phyloP scores from a whole-genome alignment of 1,140 invertebrate species.

The Patella vulgata region DNA sequence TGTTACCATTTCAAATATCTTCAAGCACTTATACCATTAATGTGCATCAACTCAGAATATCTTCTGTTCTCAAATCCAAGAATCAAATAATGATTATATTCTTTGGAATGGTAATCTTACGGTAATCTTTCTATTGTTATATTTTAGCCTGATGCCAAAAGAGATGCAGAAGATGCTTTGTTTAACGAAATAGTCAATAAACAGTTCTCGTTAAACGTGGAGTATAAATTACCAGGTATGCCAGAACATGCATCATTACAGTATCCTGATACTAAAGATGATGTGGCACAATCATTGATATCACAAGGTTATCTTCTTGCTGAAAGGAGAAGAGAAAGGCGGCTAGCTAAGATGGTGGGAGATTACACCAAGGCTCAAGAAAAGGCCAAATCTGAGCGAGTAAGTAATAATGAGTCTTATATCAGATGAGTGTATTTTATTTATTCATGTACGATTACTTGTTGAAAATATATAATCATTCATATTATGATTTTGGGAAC shows the following conservation, averaged over 20 bases:
- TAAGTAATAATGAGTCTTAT: constrained; percentile 39
- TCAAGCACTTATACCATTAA: too few relatives aligned
- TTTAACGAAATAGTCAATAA: constrained; percentile 60
- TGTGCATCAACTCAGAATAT: too few relatives aligned
- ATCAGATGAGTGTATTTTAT: neutral
- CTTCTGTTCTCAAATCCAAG: too few relatives aligned
- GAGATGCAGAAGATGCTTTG: constrained; percentile 76
- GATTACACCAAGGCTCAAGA: constrained; percentile 88
- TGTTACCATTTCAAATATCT: too few relatives aligned
- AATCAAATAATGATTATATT: too few relatives aligned
- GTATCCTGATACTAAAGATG: constrained; percentile 76
- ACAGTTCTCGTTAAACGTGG: constrained; percentile 69
- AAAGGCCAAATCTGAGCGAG: constrained; percentile 80
- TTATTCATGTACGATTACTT: neutral
- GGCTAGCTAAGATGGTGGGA: constrained; percentile 81
- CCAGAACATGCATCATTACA: constrained; percentile 77
- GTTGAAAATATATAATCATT: neutral
- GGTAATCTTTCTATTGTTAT: too few relatives aligned
- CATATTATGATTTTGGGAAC: neutral
- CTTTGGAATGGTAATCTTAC: too few relatives aligned
- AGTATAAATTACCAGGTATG: constrained; percentile 70
- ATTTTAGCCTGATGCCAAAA: constrained; percentile 82
- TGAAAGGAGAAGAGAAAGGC: constrained; percentile 82
- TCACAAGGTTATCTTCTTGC: constrained; percentile 86
- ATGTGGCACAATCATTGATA: constrained; percentile 85